Percentiles rank a stretch among this genome's conserved stretches.
Evolutionary conservation across 2,888 invertebrate genomes (phyloP).

Genomic region (Anagyrus pseudococci): DNA sequence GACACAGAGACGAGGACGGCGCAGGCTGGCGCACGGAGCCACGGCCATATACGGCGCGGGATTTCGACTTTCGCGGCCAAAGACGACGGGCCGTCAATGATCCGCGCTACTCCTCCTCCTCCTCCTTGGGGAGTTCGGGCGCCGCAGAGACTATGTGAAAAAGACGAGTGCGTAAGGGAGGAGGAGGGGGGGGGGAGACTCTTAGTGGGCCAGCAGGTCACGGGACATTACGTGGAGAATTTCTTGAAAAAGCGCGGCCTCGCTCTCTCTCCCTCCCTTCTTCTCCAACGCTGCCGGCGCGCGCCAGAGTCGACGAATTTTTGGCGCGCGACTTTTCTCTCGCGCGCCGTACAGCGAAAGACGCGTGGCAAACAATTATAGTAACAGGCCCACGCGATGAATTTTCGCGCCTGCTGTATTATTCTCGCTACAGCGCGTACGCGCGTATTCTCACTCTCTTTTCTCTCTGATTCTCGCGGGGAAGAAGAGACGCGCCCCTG

Average conservation of each 20-base stretch:
- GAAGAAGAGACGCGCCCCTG: no score
- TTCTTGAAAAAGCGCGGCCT: conserved; percentile 36
- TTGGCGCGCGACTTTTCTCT: conserved; percentile 11
- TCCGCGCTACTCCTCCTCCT: no score
- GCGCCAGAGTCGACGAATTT: conserved; percentile 8
- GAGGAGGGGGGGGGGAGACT: not conserved
- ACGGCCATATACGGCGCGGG: conserved; percentile 50
- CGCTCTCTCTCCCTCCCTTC: no score
- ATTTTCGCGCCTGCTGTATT: conserved; percentile 16
- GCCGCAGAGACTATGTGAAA: no score
- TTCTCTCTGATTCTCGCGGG: no score
- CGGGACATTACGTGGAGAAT: conserved; percentile 37
- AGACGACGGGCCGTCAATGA: not conserved
- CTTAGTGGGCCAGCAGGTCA: conserved; percentile 38
- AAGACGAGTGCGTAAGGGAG: no score
- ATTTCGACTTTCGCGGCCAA: conserved; percentile 47
- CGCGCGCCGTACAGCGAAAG: not conserved
- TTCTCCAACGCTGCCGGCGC: no score
- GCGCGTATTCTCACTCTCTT: no score
- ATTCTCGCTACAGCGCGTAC: no score
- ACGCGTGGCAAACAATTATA: conserved; percentile 19
- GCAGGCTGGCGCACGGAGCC: not conserved
- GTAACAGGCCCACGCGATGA: conserved; percentile 32
- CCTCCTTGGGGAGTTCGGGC: not conserved
- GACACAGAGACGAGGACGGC: not conserved